Base-by-base conservation (phyloP, 2,797 vertebrate species). In the Leuciscus waleckii region DNA sequence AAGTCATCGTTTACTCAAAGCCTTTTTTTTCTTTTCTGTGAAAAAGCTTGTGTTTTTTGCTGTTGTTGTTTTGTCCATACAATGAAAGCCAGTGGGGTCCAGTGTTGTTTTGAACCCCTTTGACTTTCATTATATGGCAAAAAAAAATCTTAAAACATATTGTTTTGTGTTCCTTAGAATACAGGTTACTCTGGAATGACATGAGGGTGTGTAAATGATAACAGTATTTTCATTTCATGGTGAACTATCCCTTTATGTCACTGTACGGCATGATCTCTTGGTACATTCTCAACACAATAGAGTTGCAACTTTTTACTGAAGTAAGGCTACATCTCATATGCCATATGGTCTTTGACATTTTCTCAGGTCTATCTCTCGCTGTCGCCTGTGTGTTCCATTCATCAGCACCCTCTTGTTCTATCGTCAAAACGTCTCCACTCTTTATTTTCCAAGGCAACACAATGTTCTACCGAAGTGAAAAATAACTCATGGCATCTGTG, bases 401-500 rank as follows among this genome's bases (percentile, higher is more conserved):
- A 87, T 91, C 91, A 90, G 73, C 19, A n/a, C 49, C 41, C 5
- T 21, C 63, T 84, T 89, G 82, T 74, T 86, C 39, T 10, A 89
- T 89, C 87, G 82, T 91, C 88, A 71, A 70, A 54, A 23, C 21
- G 58, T 68, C 37, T 82, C 79, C 77, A 65, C 69, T 76, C 75
- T 89, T 88, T 82, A 89, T 82, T 92, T 92, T 92, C 79, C 82
- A 19, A 88, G 79, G 89, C 88, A 83, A 81, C 86, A 88, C 86
- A 83, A 70, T 86, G 85, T 91, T 84, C 86, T 80, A 68, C 23
- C 65, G 23, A 54, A 23, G 82, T 90, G 91, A 92, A 90, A 92
- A 93, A 93, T 90, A 90, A 86, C 90, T 87, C 89, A 89, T 92
- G 93, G 92, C 93, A 91, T 91, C 82, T 90, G 88, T 88, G 92